Evolutionary conservation across 2,888 invertebrate genomes (phyloP).

Genomic region (Mythimna vitellina): DNA sequence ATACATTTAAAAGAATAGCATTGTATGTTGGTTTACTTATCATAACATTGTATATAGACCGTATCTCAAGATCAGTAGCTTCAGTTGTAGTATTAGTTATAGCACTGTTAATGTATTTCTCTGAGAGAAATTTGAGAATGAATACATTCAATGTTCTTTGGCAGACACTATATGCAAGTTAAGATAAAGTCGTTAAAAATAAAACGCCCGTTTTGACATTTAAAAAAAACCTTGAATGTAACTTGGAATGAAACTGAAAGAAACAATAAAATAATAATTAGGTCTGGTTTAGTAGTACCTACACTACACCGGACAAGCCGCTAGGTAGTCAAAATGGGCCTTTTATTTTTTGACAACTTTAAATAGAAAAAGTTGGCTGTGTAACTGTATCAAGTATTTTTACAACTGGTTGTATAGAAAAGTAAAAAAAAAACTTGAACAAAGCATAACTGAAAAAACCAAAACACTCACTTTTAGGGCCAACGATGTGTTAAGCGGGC

Average conservation of each 20-base stretch:
- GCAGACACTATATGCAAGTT: constrained; percentile 30
- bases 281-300: too few species aligned
- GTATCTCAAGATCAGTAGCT: constrained; percentile 71
- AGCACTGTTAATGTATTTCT: constrained; percentile 76
- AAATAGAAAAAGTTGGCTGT: neutral
- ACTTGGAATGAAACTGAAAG: too few species aligned
- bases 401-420: neutral
- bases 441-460: neutral
- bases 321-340: too few species aligned
- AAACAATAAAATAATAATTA: too few species aligned
- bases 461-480: neutral
- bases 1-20: constrained; percentile 70
- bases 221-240: too few species aligned
- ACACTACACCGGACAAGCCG: too few species aligned
- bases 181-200: neutral
- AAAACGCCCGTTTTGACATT: too few species aligned
- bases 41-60: constrained; percentile 73
- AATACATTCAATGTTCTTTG: constrained; percentile 69
- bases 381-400: neutral
- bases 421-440: too few species aligned
- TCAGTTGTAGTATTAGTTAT: constrained; percentile 72
- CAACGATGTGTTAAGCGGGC: too few species aligned
- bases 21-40: constrained; percentile 76
- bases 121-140: constrained; percentile 72
- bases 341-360: neutral